These are phyloP conservation scores for Brachionus plicatilis DNA, from an alignment of 1,140 invertebrate species.

Conservation along the genomic window DNA sequence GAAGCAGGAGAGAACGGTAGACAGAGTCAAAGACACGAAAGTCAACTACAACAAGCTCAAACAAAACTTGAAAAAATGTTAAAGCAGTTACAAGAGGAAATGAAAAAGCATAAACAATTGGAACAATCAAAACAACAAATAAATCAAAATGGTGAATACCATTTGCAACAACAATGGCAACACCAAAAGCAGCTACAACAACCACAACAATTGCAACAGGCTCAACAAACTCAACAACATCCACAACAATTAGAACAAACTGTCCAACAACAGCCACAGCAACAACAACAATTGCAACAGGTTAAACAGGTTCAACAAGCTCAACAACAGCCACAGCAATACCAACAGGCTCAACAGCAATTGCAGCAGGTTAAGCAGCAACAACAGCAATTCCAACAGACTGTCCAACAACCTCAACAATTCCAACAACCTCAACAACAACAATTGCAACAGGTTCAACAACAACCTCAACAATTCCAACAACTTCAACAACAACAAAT, in stretches of 20 bases:
- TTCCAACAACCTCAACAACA: neutral
- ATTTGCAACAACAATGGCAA: neutral
- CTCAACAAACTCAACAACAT: neutral
- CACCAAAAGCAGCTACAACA: neutral
- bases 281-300: neutral
- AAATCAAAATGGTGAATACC: neutral
- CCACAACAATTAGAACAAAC: neutral
- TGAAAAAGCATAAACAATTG: neutral
- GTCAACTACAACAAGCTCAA: neutral
- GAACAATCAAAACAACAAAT: neutral
- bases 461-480: neutral
- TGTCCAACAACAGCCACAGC: neutral
- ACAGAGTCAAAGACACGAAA: neutral
- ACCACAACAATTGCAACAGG: neutral
- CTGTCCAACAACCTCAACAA: neutral
- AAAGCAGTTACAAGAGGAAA: neutral
- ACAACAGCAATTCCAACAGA: neutral
- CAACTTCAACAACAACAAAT: neutral
- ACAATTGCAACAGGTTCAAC: neutral
- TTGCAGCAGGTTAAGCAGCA: neutral
- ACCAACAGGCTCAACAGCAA: neutral
- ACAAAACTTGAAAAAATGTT: neutral
- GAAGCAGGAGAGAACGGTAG: neutral
- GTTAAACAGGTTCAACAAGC: neutral
- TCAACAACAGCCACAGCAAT: neutral